Conservation (phyloP, 1,140 invertebrate species). For the Megalopta genalis region DNA sequence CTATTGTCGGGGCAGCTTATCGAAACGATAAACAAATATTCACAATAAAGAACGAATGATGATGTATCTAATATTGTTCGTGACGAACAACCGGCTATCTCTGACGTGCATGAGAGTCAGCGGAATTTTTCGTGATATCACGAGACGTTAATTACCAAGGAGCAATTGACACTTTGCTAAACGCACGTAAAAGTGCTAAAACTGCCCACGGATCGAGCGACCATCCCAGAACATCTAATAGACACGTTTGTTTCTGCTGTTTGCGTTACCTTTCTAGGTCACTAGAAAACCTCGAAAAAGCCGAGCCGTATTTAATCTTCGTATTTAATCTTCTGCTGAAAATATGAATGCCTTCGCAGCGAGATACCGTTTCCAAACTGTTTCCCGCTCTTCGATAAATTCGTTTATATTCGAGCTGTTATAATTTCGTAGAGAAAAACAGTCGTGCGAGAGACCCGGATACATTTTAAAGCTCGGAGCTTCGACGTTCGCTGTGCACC, state of each 20-base stretch:
- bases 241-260: conserved; percentile 8
- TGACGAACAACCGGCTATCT: background rate
- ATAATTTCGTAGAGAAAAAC: no score
- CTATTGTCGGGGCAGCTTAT: no score
- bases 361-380: no score
- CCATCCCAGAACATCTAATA: background rate
- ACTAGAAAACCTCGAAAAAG: background rate
- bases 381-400: no score
- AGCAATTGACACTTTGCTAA: conserved; percentile 31
- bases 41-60: no score
- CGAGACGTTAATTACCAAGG: conserved; percentile 29
- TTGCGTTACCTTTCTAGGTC: background rate
- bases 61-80: background rate
- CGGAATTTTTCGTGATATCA: conserved; percentile 4
- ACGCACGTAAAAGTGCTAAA: conserved; percentile 26
- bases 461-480: no score
- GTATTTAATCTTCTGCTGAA: no score
- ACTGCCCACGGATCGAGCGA: background rate
- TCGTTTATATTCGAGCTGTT: no score
- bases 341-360: no score
- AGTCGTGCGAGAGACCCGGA: no score
- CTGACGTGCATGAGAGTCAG: background rate
- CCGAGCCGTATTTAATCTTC: background rate
- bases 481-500: no score
- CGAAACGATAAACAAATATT: no score